phyloP scores from a whole-genome alignment of 2,797 vertebrate species.

The Phrynocephalus vlangalii region DNA sequence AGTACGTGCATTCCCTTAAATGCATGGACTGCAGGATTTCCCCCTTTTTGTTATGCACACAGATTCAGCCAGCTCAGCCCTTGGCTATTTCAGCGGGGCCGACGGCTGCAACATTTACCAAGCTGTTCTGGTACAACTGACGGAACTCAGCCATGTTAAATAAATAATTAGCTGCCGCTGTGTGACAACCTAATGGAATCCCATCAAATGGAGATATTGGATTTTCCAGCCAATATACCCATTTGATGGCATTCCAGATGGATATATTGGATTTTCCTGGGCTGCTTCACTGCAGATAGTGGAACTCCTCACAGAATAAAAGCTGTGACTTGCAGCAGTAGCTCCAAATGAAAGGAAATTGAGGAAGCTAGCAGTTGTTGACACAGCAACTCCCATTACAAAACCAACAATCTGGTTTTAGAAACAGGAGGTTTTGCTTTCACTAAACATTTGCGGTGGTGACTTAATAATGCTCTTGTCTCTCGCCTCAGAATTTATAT shows the following conservation, averaged over 20 bases:
- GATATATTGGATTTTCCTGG: neutral
- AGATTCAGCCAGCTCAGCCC: constrained; percentile 14
- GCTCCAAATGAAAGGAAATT: constrained; percentile 22
- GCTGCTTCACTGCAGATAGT: neutral
- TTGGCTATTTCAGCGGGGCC: constrained; percentile 11
- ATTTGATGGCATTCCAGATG: no score
- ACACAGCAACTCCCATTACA: constrained; percentile 52
- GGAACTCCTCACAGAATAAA: constrained; percentile 24
- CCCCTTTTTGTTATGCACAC: constrained; percentile 17
- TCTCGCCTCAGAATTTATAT: constrained; percentile 48
- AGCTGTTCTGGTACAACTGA: neutral
- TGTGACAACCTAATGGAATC: neutral
- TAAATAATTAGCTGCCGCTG: constrained; percentile 8
- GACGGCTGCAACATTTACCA: neutral
- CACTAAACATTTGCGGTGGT: constrained; percentile 57
- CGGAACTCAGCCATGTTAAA: neutral
- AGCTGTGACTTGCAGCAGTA: neutral
- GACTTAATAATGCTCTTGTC: constrained; percentile 63
- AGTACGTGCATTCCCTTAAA: neutral
- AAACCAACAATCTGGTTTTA: constrained; percentile 47
- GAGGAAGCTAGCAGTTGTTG: constrained; percentile 52
- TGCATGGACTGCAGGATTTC: constrained; percentile 17
- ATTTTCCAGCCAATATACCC: no score
- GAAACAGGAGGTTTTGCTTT: constrained; percentile 58
- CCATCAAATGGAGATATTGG: neutral